phyloP scores from a whole-genome alignment of 2,113 vertebrate species.

The Poeciliopsis prolifica region DNA sequence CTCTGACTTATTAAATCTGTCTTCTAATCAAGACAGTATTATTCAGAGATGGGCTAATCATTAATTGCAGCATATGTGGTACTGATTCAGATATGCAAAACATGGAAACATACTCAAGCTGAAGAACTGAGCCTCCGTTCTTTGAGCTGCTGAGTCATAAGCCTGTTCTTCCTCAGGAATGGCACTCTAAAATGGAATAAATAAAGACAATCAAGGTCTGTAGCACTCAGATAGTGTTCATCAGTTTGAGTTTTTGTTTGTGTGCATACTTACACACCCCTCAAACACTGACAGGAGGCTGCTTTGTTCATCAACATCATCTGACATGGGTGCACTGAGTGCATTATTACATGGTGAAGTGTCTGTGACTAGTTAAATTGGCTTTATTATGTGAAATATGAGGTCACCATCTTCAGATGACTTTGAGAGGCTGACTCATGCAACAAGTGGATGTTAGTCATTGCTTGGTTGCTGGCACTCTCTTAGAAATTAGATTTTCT shows the following conservation, averaged over 20 bases:
- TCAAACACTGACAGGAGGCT: conserved; percentile 11
- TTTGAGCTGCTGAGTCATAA: conserved; percentile 27
- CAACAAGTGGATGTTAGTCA: conserved; percentile 58
- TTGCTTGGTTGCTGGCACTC: not conserved
- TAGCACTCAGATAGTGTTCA: conserved; percentile 10
- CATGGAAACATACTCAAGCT: conserved; percentile 5
- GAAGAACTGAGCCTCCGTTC: conserved; percentile 8
- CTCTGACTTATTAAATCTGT: not conserved
- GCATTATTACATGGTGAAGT: conserved; percentile 17
- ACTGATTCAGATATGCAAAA: conserved; percentile 1
- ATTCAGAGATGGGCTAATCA: not conserved
- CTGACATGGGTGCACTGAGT: conserved; percentile 12
- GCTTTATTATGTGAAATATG: conserved; percentile 27
- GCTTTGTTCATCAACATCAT: not conserved
- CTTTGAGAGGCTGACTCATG: conserved; percentile 47
- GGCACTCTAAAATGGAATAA: conserved; percentile 21
- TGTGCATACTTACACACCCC: not conserved
- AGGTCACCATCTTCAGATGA: conserved; percentile 48
- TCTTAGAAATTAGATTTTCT: conserved; percentile 6
- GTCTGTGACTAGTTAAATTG: conserved; percentile 19
- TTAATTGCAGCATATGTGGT: not conserved
- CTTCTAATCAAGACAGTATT: not conserved
- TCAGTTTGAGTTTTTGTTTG: not conserved
- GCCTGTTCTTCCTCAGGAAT: conserved; percentile 13
- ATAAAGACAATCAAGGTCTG: conserved; percentile 15